phyloP scores from a whole-genome alignment of 1,140 invertebrate species.

The Hermetia illucens region DNA sequence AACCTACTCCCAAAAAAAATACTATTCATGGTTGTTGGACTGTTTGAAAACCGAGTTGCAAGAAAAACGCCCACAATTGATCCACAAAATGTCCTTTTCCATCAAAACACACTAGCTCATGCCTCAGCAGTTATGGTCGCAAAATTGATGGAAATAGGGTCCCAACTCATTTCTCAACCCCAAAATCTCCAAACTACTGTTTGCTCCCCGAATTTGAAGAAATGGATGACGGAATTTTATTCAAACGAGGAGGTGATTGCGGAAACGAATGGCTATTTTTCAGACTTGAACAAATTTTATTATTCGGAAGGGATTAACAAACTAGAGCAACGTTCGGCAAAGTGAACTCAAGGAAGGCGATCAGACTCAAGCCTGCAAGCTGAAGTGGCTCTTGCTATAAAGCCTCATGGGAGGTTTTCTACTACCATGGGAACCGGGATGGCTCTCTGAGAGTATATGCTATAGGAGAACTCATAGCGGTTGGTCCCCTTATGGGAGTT shows the following conservation, averaged over 20 bases:
- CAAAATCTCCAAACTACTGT: background rate
- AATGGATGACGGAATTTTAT: constrained; percentile 1
- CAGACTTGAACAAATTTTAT: background rate
- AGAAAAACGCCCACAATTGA: background rate
- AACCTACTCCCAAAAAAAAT: too few species aligned
- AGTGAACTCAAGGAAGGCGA: too few species aligned
- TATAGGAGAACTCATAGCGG: too few species aligned
- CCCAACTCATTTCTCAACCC: background rate
- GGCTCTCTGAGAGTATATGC: too few species aligned
- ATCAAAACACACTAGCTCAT: background rate
- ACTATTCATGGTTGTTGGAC: background rate
- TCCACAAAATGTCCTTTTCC: background rate
- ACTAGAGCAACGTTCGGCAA: background rate
- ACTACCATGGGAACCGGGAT: too few species aligned
- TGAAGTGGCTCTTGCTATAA: too few species aligned
- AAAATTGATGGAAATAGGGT: background rate
- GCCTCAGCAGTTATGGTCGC: background rate
- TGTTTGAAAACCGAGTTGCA: background rate
- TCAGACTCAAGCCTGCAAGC: too few species aligned
- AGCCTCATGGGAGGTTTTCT: too few species aligned
- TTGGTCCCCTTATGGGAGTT: too few species aligned
- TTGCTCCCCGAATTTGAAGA: background rate
- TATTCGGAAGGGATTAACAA: background rate
- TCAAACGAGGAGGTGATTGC: background rate
- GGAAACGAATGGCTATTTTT: background rate